Evolutionary conservation across 2,797 vertebrate species (phyloP), one percentile per base, ranked within the genome.

Genomic region (Sphaeramia orbicularis): DNA sequence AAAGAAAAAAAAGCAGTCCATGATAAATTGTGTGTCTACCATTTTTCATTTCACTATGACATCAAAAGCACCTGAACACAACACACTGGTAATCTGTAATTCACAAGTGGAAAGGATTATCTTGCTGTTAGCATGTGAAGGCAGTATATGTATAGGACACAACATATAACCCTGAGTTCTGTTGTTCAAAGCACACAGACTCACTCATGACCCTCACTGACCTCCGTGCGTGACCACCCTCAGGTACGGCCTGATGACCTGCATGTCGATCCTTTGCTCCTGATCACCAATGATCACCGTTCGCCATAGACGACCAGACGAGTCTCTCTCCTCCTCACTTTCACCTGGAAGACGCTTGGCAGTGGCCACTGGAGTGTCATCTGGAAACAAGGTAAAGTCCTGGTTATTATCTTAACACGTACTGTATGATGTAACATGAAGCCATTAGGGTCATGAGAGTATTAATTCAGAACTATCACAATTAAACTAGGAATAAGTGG

Each of bases 141-240:
- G 21, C 21, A 24, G 21, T 24, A 2, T 24, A 24, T 24, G 21
- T 24, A 2, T 4, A 24, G 21, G 4, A 32, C 3, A 32, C 30
- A 32, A 32, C 30, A 32, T 4, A 24, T 24, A 2, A 69, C 52
- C 70, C 54, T 21, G 12, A 19, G 7, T 18, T 36, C 47, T 43
- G 40, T 27, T 10, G 54, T 53, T 52, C 18, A 18, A 50, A 40
- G 10, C 7, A 27, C 35, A 60, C 18, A 37, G 36, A 36, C 19
- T 69, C 11, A 32, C 30, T 27, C 11, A 14, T 27, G 15, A 19
- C 12, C 1, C 7, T 12, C 13, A 67, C 91, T 77, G 48, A 98
- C 98, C 97, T 94, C 98, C 97, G 0, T 99, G 97, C 0, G 98
- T 98, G 77, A 99, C 96, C 80, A 98, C 98, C 7, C 96, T 95